A percentile compares a stretch with the other conserved stretches of the same genome.
These are phyloP conservation scores for Aphis gossypii DNA, from an alignment of 1,140 invertebrate genomes.

Conservation along the genomic window DNA sequence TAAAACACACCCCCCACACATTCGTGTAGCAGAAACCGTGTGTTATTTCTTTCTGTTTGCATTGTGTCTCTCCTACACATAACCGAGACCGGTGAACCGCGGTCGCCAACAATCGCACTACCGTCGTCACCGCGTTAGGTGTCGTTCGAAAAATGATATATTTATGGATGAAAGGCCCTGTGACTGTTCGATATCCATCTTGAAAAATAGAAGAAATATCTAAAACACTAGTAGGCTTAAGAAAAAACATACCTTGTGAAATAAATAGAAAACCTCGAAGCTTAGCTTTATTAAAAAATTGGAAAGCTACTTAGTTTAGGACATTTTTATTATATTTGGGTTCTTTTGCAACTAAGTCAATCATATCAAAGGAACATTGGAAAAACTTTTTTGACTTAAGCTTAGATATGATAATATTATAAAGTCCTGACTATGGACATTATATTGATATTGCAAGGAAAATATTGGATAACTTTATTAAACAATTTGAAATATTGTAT, in stretches of 20 bases:
- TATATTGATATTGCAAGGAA: slow-evolving; percentile 57
- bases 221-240: slow-evolving; percentile 58
- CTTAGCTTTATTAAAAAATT: slow-evolving; percentile 62
- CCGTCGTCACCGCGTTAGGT: slow-evolving; percentile 55
- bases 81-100: too few relatives aligned
- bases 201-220: slow-evolving; percentile 15
- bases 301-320: slow-evolving; percentile 67
- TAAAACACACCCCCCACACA: too few relatives aligned
- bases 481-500: slow-evolving; percentile 60
- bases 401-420: slow-evolving; percentile 63
- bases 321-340: slow-evolving; percentile 66
- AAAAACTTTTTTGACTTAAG: slow-evolving; percentile 64
- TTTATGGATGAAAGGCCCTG: slow-evolving; percentile 61
- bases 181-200: background rate
- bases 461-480: slow-evolving; percentile 60
- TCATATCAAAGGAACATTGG: slow-evolving; percentile 63
- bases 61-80: too few relatives aligned
- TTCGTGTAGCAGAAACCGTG: too few relatives aligned
- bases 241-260: slow-evolving; percentile 58
- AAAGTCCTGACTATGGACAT: slow-evolving; percentile 49
- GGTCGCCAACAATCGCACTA: too few relatives aligned
- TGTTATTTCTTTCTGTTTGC: too few relatives aligned
- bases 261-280: slow-evolving; percentile 63
- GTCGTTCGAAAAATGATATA: slow-evolving; percentile 62
- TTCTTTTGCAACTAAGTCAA: slow-evolving; percentile 63